These are phyloP conservation scores for Gasterosteus nipponicus DNA, from an alignment of 2,113 vertebrate species.

Conservation along the genomic window DNA sequence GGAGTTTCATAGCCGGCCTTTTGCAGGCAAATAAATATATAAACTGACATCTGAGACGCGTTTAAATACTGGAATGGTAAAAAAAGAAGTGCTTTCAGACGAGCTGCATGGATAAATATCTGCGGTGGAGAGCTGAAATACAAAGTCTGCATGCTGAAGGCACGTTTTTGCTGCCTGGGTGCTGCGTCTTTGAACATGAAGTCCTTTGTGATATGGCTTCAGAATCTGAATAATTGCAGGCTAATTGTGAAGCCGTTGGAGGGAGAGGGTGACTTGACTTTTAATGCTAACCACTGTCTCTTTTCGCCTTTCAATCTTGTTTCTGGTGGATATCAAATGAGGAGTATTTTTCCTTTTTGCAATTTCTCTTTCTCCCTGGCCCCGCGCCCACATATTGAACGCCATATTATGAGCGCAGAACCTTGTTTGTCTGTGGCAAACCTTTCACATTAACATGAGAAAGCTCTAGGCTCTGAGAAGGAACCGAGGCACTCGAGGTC, in stretches of 20 bases:
- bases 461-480: conserved; percentile 39
- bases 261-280: conserved; percentile 62
- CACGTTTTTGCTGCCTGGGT: conserved; percentile 26
- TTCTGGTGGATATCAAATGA: neutral
- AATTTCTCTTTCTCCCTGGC: conserved; percentile 7
- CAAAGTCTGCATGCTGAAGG: conserved; percentile 8
- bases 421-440: conserved; percentile 22
- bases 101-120: conserved; percentile 36
- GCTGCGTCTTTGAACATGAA: conserved; percentile 54
- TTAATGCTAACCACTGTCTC: conserved; percentile 40
- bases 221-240: conserved; percentile 64
- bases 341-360: neutral
- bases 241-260: conserved; percentile 63
- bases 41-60: conserved; percentile 37
- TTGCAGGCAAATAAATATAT: conserved; percentile 61
- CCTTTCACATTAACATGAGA: conserved; percentile 47
- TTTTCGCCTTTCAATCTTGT: neutral
- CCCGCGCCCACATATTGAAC: conserved; percentile 22
- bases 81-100: conserved; percentile 56
- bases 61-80: conserved; percentile 16
- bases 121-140: conserved; percentile 35
- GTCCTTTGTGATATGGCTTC: conserved; percentile 64
- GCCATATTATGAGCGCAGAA: conserved; percentile 29
- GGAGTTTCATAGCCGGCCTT: conserved; percentile 62
- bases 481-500: conserved; percentile 67